A percentile compares a stretch with the other conserved stretches of the same genome.
phyloP scores from a whole-genome alignment of 2,113 vertebrate genomes.

The Epinephelus cyanopodus region DNA sequence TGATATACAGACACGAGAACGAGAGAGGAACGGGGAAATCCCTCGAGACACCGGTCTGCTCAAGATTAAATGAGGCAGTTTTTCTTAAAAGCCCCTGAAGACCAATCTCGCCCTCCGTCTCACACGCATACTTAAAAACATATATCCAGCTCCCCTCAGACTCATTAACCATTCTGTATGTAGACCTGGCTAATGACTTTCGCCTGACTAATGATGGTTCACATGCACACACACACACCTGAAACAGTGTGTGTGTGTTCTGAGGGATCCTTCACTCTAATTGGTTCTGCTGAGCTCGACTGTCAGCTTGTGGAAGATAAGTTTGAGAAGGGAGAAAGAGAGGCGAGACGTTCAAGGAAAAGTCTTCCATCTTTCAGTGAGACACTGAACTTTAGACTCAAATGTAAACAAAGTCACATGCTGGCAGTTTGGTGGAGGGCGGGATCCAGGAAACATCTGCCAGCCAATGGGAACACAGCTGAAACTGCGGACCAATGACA shows the following conservation, averaged over 20 bases:
- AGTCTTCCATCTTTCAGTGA: not conserved
- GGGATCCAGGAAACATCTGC: slow-evolving; percentile 14
- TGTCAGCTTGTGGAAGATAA: not conserved
- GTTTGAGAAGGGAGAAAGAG: not conserved
- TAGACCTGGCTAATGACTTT: slow-evolving; percentile 42
- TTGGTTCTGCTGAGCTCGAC: slow-evolving; percentile 9
- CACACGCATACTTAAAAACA: slow-evolving; percentile 34
- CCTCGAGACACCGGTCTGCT: not conserved
- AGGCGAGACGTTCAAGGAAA: not conserved
- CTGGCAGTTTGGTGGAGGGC: not conserved
- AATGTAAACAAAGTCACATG: slow-evolving; percentile 56
- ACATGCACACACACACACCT: slow-evolving; percentile 10
- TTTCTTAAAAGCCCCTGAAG: slow-evolving; percentile 52
- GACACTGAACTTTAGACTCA: slow-evolving; percentile 31
- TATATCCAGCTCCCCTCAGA: slow-evolving; percentile 47
- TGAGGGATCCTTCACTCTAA: not conserved
- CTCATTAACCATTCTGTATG: slow-evolving; percentile 51
- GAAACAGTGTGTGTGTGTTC: slow-evolving; percentile 10
- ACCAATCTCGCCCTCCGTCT: slow-evolving; percentile 17
- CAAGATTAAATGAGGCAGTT: slow-evolving; percentile 44
- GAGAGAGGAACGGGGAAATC: slow-evolving; percentile 8
- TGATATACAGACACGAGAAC: slow-evolving; percentile 14
- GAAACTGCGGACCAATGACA: slow-evolving; percentile 22
- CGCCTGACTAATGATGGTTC: slow-evolving; percentile 32
- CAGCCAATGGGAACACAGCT: slow-evolving; percentile 28